A percentile compares a stretch with the other conserved stretches of the same genome.
Conservation (phyloP, 2,113 vertebrate genomes). For the Osmerus eperlanus region DNA sequence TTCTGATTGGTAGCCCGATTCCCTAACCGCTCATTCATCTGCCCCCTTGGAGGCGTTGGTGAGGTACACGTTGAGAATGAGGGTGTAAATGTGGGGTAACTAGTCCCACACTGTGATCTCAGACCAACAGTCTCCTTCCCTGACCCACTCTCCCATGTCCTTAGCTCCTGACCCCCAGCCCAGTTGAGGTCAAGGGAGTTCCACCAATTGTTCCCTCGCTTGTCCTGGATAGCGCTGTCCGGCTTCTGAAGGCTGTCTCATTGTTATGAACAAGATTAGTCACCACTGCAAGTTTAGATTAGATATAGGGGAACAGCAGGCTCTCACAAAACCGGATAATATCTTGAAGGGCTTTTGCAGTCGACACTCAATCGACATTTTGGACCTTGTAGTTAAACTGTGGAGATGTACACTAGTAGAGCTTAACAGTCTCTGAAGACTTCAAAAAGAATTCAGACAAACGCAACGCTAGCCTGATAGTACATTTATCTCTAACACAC, state of each 20-base stretch:
- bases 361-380: not conserved
- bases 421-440: too few species aligned
- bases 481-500: too few species aligned
- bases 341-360: not conserved
- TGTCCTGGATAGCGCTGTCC: constrained; percentile 11
- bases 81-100: not conserved
- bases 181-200: constrained; percentile 42
- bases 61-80: not conserved
- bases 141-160: constrained; percentile 2
- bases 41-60: too few species aligned
- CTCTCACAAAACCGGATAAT: not conserved
- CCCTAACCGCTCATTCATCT: too few species aligned
- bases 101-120: constrained; percentile 1
- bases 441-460: too few species aligned
- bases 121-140: too few species aligned
- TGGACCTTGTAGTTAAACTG: not conserved
- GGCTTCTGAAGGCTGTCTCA: constrained; percentile 19
- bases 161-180: constrained; percentile 44
- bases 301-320: not conserved
- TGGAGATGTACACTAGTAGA: not conserved
- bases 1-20: too few species aligned
- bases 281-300: not conserved
- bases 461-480: too few species aligned
- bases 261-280: constrained; percentile 29
- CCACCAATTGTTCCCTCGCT: constrained; percentile 57